phyloP scores from a whole-genome alignment of 2,797 vertebrate species.

The Telmatherina bonti region DNA sequence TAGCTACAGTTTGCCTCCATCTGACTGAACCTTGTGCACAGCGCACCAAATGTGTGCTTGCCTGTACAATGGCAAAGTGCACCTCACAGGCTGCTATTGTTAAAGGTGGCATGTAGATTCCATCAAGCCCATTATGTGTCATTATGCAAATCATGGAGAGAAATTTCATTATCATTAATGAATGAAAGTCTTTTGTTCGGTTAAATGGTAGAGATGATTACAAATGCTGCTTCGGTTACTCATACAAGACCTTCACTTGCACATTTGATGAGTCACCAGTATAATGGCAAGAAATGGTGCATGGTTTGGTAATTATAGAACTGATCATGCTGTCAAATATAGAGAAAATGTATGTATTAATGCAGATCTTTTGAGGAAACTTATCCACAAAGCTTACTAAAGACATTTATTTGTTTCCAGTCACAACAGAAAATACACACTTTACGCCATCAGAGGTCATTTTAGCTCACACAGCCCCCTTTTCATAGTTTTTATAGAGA shows the following conservation, averaged over 20 bases:
- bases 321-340: constrained; percentile 25
- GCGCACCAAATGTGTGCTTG: constrained; percentile 29
- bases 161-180: constrained; percentile 67
- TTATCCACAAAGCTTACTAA: neutral
- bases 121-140: constrained; percentile 62
- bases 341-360: neutral
- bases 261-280: constrained; percentile 56
- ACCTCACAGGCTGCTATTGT: constrained; percentile 62
- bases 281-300: constrained; percentile 25
- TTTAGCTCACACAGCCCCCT: constrained; percentile 26
- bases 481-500: constrained; percentile 45
- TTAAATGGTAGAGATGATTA: constrained; percentile 14
- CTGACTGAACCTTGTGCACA: constrained; percentile 20
- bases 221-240: constrained; percentile 36
- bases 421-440: neutral
- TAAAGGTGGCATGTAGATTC: constrained; percentile 66
- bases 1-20: neutral
- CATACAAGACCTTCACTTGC: constrained; percentile 13
- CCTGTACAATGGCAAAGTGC: constrained; percentile 13
- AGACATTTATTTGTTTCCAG: neutral
- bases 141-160: constrained; percentile 75
- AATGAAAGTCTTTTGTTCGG: constrained; percentile 57
- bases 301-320: constrained; percentile 27
- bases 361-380: neutral
- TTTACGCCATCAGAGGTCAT: constrained; percentile 19